Evolutionary conservation across 1,140 invertebrate species (phyloP), one percentile per base, ranked within the genome.

Genomic region (Papilio polyxenes): DNA sequence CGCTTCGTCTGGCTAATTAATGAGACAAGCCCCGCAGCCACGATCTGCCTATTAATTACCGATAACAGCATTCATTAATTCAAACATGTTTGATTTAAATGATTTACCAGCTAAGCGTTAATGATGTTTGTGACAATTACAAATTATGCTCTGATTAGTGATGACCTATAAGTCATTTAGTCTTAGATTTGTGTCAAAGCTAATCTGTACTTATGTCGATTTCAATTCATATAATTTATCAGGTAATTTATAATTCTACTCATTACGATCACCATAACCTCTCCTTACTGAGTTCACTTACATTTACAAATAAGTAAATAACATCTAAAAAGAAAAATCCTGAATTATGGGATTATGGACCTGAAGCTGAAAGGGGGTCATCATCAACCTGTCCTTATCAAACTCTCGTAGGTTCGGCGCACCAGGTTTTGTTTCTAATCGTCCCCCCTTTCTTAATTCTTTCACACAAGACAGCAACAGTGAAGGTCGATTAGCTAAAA

Each of bases 11-110:
- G 15, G 65, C 23, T 72, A 72, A 72, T 72, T 72, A 72, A 72
- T 72, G 65, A 72, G 65, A 72, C 65, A 72, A 72, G 65, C 65
- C 65, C 65, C 65, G 65, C 65, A 72, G 65, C 65, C 65, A 72
- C 65, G 65, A 72, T 72, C 65, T 72, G 65, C 31, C 65, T 72
- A 72, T 72, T 72, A 72, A 72, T 72, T 72, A 72, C 65, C 65
- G 65, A 72, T 72, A 72, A 72, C 65, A 65, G 62, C 62, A 72
- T 72, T 72, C 65, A 72, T 72, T 40, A 72, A 72, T 72, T 72
- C 65, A 72, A 72, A 72, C 65, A 72, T 37, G 65, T 72, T 72
- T 72, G 31, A 72, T 72, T 72, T 37, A 72, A 72, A 72, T 72
- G 65, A 72, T 72, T 72, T 72, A 72, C 65, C 31, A 72, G 65